Evolutionary conservation across 23 tunicate genomes (phyloP).

Genomic region (Diplosoma virens): DNA sequence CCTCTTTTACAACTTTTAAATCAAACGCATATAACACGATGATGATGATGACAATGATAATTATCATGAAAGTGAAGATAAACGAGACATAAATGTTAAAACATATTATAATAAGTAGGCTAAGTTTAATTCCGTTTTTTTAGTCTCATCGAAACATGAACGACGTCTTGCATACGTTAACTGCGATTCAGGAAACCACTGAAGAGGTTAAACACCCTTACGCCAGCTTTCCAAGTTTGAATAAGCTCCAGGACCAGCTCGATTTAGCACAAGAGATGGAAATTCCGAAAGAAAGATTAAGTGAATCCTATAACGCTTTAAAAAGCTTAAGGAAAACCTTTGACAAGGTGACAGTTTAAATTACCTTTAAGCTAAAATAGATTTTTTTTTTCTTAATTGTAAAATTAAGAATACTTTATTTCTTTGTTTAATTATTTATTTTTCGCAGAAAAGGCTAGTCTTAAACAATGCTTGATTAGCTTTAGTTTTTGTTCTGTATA

Average conservation of each 20-base stretch:
- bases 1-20: too few relatives aligned
- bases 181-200: neutral
- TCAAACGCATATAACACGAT: too few relatives aligned
- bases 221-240: neutral
- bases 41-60: too few relatives aligned
- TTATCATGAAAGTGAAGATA: too few relatives aligned
- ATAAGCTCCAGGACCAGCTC: neutral
- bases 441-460: neutral
- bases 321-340: neutral
- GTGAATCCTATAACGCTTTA: neutral
- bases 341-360: neutral
- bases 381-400: too few relatives aligned
- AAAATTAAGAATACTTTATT: too few relatives aligned
- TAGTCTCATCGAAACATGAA: neutral
- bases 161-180: neutral
- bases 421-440: neutral
- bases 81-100: too few relatives aligned
- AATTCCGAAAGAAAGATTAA: neutral
- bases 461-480: too few relatives aligned
- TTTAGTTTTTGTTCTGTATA: too few relatives aligned
- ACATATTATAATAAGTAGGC: neutral
- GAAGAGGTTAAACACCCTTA: neutral
- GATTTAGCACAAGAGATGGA: neutral
- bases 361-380: too few relatives aligned
- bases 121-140: neutral